These are phyloP conservation scores for Caloenas nicobarica DNA, from an alignment of 2,113 vertebrate species.

Conservation along the genomic window DNA sequence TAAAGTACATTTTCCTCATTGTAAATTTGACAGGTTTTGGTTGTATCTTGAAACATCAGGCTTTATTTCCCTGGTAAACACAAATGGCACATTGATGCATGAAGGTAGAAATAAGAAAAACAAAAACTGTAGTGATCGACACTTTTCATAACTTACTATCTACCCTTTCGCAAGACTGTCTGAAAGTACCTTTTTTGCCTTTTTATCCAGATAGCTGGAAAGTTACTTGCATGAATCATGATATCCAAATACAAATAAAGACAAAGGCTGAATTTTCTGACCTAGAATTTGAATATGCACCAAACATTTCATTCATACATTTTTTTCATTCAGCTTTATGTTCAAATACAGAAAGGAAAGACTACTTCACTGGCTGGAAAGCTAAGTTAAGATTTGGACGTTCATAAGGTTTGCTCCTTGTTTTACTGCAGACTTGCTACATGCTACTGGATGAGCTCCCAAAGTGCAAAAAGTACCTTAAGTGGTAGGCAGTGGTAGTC, in stretches of 20 bases:
- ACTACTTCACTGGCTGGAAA: neutral
- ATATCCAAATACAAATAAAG: neutral
- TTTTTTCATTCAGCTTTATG: neutral
- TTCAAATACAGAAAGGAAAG: neutral
- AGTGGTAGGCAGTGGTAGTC: neutral
- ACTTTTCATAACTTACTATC: neutral
- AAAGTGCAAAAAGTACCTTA: neutral
- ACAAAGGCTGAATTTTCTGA: neutral
- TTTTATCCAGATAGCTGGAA: neutral
- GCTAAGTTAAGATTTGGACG: neutral
- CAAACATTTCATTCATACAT: neutral
- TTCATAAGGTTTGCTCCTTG: neutral
- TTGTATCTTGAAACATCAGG: neutral
- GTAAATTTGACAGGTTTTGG: rapidly evolving
- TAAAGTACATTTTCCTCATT: neutral
- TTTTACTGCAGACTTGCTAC: neutral
- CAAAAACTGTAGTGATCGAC: neutral
- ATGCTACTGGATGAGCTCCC: neutral
- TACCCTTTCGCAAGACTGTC: neutral
- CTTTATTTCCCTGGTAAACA: neutral
- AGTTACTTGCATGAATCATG: neutral
- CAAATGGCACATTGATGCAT: neutral
- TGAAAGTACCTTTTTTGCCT: neutral
- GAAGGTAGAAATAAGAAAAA: neutral
- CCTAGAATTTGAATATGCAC: neutral